Evolutionary conservation across 2,888 invertebrate species (phyloP).

Genomic region (Acleris literana): DNA sequence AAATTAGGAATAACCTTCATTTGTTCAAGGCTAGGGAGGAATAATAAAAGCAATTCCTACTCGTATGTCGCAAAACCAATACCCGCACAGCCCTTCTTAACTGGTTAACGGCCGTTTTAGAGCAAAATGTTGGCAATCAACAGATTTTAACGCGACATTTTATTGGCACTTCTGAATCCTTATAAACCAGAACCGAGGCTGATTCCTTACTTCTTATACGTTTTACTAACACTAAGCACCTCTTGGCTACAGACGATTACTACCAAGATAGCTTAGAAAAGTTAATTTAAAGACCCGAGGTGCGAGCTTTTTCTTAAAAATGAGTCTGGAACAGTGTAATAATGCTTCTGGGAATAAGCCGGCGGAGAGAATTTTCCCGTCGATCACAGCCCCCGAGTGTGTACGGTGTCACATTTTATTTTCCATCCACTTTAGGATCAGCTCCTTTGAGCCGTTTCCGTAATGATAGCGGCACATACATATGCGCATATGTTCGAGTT

Average conservation of each 20-base stretch:
- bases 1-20: conserved; percentile 3
- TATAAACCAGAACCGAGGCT: conserved; percentile 10
- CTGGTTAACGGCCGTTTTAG: background rate
- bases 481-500: conserved; percentile 44
- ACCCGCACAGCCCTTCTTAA: background rate
- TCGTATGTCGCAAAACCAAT: background rate
- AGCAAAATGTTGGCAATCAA: conserved; percentile 8
- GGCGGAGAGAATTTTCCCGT: conserved; percentile 41
- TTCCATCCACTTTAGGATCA: conserved; percentile 32
- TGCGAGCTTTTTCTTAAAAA: conserved; percentile 56
- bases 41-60: background rate
- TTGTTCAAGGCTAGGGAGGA: background rate
- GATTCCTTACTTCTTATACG: conserved; percentile 16
- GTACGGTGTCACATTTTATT: conserved; percentile 35
- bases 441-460: conserved; percentile 40
- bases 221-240: conserved; percentile 18
- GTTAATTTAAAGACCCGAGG: conserved; percentile 47
- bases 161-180: conserved; percentile 11
- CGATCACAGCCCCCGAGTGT: conserved; percentile 38
- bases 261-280: conserved; percentile 16
- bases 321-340: conserved; percentile 56
- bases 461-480: conserved; percentile 41
- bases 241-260: conserved; percentile 12
- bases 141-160: conserved; percentile 5
- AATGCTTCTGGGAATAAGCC: conserved; percentile 52